Percentiles rank a stretch among this genome's conserved stretches.
phyloP scores from a whole-genome alignment of 1,140 invertebrate species.

The Oryctes rhinoceros region DNA sequence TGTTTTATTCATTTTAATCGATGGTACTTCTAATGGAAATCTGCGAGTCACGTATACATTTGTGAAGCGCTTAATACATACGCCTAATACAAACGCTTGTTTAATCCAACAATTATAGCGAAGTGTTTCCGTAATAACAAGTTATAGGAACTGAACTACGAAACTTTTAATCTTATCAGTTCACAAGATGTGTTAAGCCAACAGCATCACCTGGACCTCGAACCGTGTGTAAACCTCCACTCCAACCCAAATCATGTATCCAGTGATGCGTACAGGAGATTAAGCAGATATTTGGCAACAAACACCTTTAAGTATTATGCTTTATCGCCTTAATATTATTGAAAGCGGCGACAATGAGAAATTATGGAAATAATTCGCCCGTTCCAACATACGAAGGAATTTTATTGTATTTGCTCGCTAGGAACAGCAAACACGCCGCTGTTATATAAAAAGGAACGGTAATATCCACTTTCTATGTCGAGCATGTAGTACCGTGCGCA shows the following conservation, averaged over 20 bases:
- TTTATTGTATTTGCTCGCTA: no score
- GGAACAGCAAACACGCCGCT: no score
- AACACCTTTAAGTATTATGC: neutral
- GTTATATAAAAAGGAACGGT: no score
- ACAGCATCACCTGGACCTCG: slow-evolving; percentile 22
- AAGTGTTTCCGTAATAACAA: neutral
- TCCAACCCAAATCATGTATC: slow-evolving; percentile 4
- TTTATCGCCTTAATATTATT: slow-evolving; percentile 9
- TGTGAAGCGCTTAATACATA: neutral
- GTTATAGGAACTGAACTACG: neutral
- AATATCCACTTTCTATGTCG: no score
- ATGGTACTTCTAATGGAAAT: no score
- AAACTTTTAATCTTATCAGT: slow-evolving; percentile 32
- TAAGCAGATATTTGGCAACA: neutral
- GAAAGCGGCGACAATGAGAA: neutral
- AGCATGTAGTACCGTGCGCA: no score
- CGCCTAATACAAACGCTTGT: neutral
- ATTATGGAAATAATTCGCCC: neutral
- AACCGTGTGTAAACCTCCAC: neutral
- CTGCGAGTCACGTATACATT: no score
- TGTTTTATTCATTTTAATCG: no score
- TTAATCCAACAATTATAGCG: slow-evolving; percentile 12
- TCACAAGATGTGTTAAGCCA: slow-evolving; percentile 21
- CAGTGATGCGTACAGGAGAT: slow-evolving; percentile 20
- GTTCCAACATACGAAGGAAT: no score